phyloP scores from a whole-genome alignment of 2,797 vertebrate genomes.

The Coilia nasus region DNA sequence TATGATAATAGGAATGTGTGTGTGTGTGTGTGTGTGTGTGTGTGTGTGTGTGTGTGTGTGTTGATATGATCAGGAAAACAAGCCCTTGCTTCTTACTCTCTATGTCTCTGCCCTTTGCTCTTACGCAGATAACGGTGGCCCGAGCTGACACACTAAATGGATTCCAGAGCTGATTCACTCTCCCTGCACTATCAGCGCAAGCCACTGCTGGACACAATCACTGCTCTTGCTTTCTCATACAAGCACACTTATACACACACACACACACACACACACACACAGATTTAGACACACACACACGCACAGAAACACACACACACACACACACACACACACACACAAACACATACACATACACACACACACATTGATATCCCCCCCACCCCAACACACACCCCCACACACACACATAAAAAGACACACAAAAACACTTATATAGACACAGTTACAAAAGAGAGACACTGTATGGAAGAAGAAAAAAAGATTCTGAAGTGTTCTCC shows the following conservation, averaged over 20 bases:
- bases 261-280: not conserved
- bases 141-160: constrained; percentile 63
- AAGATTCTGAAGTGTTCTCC: too few species aligned
- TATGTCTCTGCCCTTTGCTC: not conserved
- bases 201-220: not conserved
- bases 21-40: too few species aligned
- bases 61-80: constrained; percentile 32
- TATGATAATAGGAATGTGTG: too few species aligned
- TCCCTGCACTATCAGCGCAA: constrained; percentile 47
- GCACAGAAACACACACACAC: not conserved
- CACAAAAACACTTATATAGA: not conserved
- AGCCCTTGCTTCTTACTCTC: constrained; percentile 10
- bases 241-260: not conserved
- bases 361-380: not conserved
- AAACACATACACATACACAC: not conserved
- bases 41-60: too few species aligned
- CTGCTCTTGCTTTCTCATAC: constrained; percentile 25
- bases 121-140: constrained; percentile 59
- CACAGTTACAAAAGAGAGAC: not conserved
- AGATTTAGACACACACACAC: not conserved
- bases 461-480: too few species aligned
- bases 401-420: not conserved
- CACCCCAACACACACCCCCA: not conserved
- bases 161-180: constrained; percentile 44
- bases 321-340: not conserved